Evolutionary conservation across 2,888 invertebrate species (phyloP), one percentile per base, ranked within the genome.

Genomic region (Listrodromus nycthemerus): DNA sequence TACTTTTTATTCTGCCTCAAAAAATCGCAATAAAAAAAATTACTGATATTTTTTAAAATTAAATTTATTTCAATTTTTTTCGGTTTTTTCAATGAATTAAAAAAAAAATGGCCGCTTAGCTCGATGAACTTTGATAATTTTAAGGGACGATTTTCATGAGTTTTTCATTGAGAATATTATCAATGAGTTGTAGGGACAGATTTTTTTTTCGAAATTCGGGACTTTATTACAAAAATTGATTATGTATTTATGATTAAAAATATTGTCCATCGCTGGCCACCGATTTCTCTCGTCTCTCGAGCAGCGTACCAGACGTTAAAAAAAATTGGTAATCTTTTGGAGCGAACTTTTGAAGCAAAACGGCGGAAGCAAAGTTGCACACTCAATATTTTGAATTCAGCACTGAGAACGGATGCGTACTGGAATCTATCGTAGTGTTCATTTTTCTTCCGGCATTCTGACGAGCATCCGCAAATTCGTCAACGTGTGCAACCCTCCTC

Each of bases 391-490:
- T 79, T 79, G 48, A 27, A 58, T 50, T 55, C 55, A 55, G 24
- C 55, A 55, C 21, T 3, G 55, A 24, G 21, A 50, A 37, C 30
- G 55, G 37, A 71, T 80, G 16, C 24, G 33, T 19, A 61, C 16
- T 21, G 13, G 19, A 70, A 58, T 33, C 48, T 48, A 45, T 41
- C 71, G 61, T 6, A 79, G 50, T 58, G 75, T 75, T 61, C 76
- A 76, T 80, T 74, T 82, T 61, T 63, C 80, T 70, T 61, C 80
- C 86, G 80, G 71, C 83, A 82, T 88, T 89, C 75, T 71, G 70
- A 77, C 75, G 84, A 80, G 87, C 85, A 85, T 85, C 87, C 87
- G 90, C 90, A 88, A 90, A 90, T 90, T 90, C 90, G 89, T 90
- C 90, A 90, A 90, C 90, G 85, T 82, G 74, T 76, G 86, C 27